A percentile compares a stretch with the other conserved stretches of the same genome.
These are phyloP conservation scores for Pantherophis vulpinus DNA, from an alignment of 2,797 vertebrate genomes.

Conservation along the genomic window DNA sequence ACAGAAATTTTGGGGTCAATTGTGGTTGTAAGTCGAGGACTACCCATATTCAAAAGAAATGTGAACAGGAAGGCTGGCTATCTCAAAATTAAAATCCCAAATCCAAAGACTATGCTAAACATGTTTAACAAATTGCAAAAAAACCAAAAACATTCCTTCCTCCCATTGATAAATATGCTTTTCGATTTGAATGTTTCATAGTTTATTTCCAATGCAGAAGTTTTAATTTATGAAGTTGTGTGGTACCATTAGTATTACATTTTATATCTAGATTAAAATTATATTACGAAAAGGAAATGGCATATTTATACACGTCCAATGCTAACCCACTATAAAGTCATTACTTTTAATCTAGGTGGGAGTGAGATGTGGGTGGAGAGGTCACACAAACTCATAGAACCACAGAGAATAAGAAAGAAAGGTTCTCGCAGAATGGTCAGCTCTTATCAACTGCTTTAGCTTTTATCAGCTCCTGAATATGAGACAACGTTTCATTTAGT, in stretches of 20 bases:
- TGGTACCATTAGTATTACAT: neutral
- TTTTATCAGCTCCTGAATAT: neutral
- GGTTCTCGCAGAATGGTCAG: neutral
- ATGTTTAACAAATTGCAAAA: neutral
- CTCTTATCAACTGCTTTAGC: neutral
- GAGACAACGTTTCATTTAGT: neutral
- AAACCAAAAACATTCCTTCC: neutral
- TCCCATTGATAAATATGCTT: neutral
- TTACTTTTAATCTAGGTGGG: neutral
- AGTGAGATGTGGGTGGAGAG: neutral
- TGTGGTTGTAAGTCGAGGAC: no score
- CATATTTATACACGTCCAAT: neutral
- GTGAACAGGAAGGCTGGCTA: no score
- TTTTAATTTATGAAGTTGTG: neutral
- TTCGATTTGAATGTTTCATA: neutral
- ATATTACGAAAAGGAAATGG: neutral
- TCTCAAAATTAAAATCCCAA: neutral
- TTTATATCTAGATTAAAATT: neutral
- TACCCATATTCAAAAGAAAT: no score
- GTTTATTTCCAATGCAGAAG: neutral
- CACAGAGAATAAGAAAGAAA: neutral
- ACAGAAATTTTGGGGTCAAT: no score
- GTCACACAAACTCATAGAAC: neutral
- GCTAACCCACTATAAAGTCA: neutral
- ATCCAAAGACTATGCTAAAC: neutral